These are phyloP conservation scores for Onychostoma macrolepis DNA, from an alignment of 2,113 vertebrate genomes.

Conservation along the genomic window DNA sequence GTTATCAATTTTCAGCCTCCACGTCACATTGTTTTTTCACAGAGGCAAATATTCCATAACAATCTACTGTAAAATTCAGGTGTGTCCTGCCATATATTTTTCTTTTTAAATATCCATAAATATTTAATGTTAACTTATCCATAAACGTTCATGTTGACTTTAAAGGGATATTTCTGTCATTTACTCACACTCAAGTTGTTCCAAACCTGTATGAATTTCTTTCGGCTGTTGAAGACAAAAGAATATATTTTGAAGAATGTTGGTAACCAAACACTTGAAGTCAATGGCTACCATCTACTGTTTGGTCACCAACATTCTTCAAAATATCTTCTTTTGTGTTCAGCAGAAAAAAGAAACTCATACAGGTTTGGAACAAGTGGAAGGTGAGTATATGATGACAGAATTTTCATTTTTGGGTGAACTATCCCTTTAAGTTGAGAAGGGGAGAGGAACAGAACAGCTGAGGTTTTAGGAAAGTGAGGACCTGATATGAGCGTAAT, in stretches of 20 bases:
- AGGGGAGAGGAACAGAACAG: not conserved
- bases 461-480: slow-evolving; percentile 37
- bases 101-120: not conserved
- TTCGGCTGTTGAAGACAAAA: not conserved
- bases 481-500: slow-evolving; percentile 44
- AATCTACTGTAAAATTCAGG: not conserved
- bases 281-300: too few relatives aligned
- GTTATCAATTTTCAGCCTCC: not conserved
- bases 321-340: not conserved
- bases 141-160: too few relatives aligned
- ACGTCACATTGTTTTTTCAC: not conserved
- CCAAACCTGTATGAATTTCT: too few relatives aligned
- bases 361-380: not conserved
- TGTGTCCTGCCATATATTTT: not conserved
- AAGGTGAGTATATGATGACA: not conserved
- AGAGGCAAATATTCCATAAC: not conserved
- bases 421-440: not conserved
- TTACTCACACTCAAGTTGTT: not conserved
- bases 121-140: too few relatives aligned
- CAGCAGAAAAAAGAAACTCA: not conserved
- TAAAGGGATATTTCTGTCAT: not conserved
- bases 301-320: not conserved
- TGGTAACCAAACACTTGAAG: not conserved
- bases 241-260: not conserved
- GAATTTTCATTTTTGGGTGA: not conserved